Conservation (phyloP, 1,140 invertebrate species). For the Prorops nasuta region DNA sequence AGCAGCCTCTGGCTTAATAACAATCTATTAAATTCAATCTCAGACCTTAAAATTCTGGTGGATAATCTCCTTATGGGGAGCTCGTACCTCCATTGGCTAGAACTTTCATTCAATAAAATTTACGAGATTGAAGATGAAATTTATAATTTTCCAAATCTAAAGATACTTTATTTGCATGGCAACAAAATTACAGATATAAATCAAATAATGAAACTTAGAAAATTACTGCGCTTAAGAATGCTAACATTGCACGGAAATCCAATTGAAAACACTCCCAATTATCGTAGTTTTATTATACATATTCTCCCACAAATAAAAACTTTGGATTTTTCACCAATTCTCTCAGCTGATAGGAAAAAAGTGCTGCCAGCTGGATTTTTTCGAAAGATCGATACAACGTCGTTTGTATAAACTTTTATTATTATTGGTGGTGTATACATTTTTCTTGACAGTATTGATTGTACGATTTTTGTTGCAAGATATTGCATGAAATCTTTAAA, state of each 20-base stretch:
- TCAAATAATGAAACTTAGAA: conserved; percentile 46
- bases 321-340: conserved; percentile 54
- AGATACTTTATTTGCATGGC: conserved; percentile 57
- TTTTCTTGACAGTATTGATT: conserved; percentile 19
- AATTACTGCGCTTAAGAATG: conserved; percentile 47
- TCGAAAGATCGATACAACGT: conserved; percentile 27
- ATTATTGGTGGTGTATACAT: conserved; percentile 11
- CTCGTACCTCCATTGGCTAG: conserved; percentile 53
- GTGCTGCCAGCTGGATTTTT: conserved; percentile 38
- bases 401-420: conserved; percentile 33
- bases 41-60: conserved; percentile 43
- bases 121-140: conserved; percentile 49
- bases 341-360: conserved; percentile 34
- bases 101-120: conserved; percentile 59
- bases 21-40: conserved; percentile 51
- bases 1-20: conserved; percentile 58
- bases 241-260: conserved; percentile 61
- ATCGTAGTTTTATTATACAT: conserved; percentile 52
- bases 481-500: conserved; percentile 21
- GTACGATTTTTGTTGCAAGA: conserved; percentile 21
- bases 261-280: conserved; percentile 48
- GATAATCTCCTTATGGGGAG: conserved; percentile 48
- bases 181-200: conserved; percentile 55
- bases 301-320: conserved; percentile 54
- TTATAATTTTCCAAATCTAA: conserved; percentile 40